Percentiles rank a stretch among this genome's conserved stretches.
phyloP scores from a whole-genome alignment of 2,113 vertebrate species.

The Anhinga anhinga region DNA sequence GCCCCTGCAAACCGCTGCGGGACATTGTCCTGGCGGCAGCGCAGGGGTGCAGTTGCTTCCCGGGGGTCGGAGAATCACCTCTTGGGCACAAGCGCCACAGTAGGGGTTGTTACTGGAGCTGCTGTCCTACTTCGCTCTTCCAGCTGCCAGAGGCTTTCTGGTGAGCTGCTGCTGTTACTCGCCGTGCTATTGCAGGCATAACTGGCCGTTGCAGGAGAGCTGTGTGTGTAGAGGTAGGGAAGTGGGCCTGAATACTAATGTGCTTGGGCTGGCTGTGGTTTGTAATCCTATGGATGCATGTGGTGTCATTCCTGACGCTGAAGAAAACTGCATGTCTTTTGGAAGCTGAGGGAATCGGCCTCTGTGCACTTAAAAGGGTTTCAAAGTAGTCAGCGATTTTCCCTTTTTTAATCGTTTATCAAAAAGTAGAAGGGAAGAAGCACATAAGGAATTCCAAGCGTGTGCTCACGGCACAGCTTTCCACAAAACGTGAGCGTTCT shows the following conservation, averaged over 20 bases:
- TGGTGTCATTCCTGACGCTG: background rate
- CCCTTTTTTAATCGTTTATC: background rate
- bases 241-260: background rate
- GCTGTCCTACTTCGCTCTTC: background rate
- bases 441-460: background rate
- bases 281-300: fast-evolving
- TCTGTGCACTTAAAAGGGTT: background rate
- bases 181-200: background rate
- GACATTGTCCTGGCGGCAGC: fast-evolving
- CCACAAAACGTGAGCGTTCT: fast-evolving
- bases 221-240: background rate
- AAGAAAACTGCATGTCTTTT: background rate
- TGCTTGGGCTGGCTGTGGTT: background rate
- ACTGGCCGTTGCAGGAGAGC: background rate
- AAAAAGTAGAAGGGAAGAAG: background rate
- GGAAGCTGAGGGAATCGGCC: background rate
- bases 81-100: fast-evolving
- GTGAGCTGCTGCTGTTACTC: background rate
- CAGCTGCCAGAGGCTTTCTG: background rate
- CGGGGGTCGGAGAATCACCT: fast-evolving
- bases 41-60: background rate
- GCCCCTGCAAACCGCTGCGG: fast-evolving
- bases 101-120: background rate
- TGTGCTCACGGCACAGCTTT: background rate
- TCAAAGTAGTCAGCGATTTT: background rate